Evolutionary conservation across 1,140 invertebrate species (phyloP), one percentile per base, ranked within the genome.

Genomic region (Lineus longissimus): DNA sequence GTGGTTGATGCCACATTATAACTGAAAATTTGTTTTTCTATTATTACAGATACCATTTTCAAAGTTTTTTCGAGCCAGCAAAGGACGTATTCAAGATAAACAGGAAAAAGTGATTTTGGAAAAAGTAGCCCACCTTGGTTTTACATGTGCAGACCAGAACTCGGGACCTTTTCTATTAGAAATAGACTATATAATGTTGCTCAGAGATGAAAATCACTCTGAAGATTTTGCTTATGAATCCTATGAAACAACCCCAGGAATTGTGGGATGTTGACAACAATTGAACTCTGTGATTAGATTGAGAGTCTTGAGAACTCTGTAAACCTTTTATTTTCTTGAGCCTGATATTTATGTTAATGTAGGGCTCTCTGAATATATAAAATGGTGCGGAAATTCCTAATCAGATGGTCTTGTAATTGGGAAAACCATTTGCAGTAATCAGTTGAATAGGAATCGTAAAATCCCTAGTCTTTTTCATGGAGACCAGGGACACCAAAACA

Each of bases 191-290:
- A 88, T 98, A 66, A 95, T 90, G 19, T 72, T 94, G 23, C 87
- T 92, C 72, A 86, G 78, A 74, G 92, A 97, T 86, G 85, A 86
- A 0, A 85, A 82, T 65, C 87, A 92, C 69, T 84, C 79, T 1
- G 93, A 96, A 85, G 85, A 89, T 69, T 90, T 89, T 84, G 93
- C 93, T 0, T 98, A 97, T 84, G 95, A 98, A 87, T 86, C 87
- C 85, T 96, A 95, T 63, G 33, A 73, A 62, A 62, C 63, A n/a
- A 55, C 62, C 29, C 63, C 66, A 19, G 62, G 54, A 61, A 45
- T 60, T 64, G 63, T 69, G 15, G 63, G 63, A 7, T 6, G 6
- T 7, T 51, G 47, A 51, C 6, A n/a, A n/a, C n/a, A n/a, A n/a
- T n/a, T n/a, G n/a, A n/a, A n/a, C n/a, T n/a, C n/a, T n/a, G n/a